Base-by-base conservation (phyloP, 2,797 vertebrate genomes). In the Artibeus lituratus region DNA sequence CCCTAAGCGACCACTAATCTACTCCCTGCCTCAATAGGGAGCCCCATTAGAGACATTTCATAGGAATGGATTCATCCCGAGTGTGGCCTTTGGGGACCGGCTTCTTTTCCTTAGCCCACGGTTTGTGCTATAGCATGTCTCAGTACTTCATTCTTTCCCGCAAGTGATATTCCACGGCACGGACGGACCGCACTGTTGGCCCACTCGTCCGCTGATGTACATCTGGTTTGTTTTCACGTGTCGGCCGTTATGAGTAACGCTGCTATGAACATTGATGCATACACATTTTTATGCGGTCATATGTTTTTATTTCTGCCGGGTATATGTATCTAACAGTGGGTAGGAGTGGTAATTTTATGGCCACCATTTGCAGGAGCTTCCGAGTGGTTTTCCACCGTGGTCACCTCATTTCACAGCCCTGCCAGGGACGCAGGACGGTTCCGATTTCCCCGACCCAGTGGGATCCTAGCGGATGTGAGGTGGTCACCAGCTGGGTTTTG, bases 341-440 rank as follows among this genome's bases (percentile, higher is more conserved):
- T 39, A 15, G n/a, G 15, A 10, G 12, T 7, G 5, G 29, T 32
- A 7, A 24, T 37, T 24, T 35, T 8, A 0, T 37, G 5, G 42
- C 15, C 19, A 15, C 8, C 32, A 4, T 57, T 69, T 90, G 9
- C 59, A 12, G 57, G 22, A 69, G 16, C 44, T 22, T 29, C 51
- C 32, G 21, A 32, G 6, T 24, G 2, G 21, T 24, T 55, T 85
- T 65, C 87, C 47, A 24, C 16, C 4, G 16, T 10, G 35, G 67
- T 73, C 35, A 47, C 21, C 3, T 11, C 49, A 9, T 15, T 37
- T 16, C 21, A 26, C 47, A 5, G 18, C 29, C n/a, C 80, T 47
- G 15, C 37, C 65, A 37, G 32, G 9, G 1, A 3, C 0, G 2
- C 32, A 2, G 0, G 37, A 42, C 0, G 5, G 21, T 14, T 35